phyloP scores from a whole-genome alignment of 2,113 vertebrate genomes.

The Origma solitaria region DNA sequence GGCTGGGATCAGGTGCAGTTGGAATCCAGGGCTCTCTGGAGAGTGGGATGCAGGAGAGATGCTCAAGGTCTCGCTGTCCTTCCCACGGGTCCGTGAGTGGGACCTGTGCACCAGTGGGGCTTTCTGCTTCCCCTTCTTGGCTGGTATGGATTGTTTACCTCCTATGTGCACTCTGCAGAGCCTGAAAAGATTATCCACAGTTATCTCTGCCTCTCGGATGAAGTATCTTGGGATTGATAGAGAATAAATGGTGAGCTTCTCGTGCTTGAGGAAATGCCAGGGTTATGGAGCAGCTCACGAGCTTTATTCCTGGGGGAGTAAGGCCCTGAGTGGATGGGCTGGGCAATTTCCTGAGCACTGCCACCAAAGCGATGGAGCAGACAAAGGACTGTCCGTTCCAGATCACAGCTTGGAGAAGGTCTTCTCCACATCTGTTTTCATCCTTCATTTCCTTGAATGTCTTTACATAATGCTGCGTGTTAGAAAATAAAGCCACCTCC shows the following conservation, averaged over 20 bases:
- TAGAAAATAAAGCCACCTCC: not conserved
- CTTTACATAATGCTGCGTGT: not conserved
- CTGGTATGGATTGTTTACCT: not conserved
- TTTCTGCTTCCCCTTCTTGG: not conserved
- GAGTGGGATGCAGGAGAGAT: not conserved
- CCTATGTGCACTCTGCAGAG: not conserved
- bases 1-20: slow-evolving; percentile 12
- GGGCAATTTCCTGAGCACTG: not conserved
- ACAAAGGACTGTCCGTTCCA: not conserved
- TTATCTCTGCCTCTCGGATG: not conserved
- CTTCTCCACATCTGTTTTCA: not conserved
- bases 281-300: not conserved
- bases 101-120: not conserved
- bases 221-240: not conserved
- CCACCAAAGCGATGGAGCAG: not conserved
- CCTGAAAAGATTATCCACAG: not conserved
- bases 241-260: not conserved
- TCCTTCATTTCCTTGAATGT: not conserved
- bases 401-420: not conserved
- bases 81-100: accelerated
- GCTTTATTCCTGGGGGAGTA: not conserved
- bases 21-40: not conserved
- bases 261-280: not conserved
- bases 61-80: not conserved
- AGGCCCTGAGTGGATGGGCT: not conserved